Evolutionary conservation across 2,113 vertebrate genomes (phyloP).

Genomic region (Hypomesus transpacificus): DNA sequence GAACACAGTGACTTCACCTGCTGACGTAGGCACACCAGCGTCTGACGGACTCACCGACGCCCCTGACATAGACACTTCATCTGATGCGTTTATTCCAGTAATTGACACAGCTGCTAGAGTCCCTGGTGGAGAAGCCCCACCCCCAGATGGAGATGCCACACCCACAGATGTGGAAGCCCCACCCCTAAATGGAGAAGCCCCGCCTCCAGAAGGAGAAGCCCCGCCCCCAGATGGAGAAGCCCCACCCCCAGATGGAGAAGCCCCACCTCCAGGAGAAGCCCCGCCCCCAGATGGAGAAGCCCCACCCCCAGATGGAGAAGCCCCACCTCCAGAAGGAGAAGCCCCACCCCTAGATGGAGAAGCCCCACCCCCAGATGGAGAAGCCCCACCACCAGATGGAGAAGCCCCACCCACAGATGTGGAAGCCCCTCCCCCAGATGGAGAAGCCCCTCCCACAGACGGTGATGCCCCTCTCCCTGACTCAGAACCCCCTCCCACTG

Average conservation of each 20-base stretch:
- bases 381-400: background rate
- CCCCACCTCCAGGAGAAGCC: too few relatives aligned
- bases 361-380: background rate
- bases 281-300: too few relatives aligned
- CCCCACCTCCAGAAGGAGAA: background rate
- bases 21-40: conserved; percentile 1
- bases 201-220: too few relatives aligned
- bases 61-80: background rate
- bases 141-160: background rate
- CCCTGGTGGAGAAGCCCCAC: background rate
- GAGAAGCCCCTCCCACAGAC: background rate
- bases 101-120: background rate
- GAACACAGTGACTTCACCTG: conserved; percentile 3
- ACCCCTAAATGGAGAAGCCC: too few relatives aligned
- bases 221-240: too few relatives aligned
- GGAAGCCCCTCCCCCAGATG: background rate
- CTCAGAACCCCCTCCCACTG: background rate
- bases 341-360: conserved; percentile 4
- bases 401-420: conserved; percentile 5
- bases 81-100: background rate
- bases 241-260: too few relatives aligned
- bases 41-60: background rate
- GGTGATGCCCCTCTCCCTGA: background rate
- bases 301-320: too few relatives aligned
- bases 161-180: too few relatives aligned